These are phyloP conservation scores for Microcaecilia unicolor DNA, from an alignment of 2,797 vertebrate genomes.

Conservation along the genomic window DNA sequence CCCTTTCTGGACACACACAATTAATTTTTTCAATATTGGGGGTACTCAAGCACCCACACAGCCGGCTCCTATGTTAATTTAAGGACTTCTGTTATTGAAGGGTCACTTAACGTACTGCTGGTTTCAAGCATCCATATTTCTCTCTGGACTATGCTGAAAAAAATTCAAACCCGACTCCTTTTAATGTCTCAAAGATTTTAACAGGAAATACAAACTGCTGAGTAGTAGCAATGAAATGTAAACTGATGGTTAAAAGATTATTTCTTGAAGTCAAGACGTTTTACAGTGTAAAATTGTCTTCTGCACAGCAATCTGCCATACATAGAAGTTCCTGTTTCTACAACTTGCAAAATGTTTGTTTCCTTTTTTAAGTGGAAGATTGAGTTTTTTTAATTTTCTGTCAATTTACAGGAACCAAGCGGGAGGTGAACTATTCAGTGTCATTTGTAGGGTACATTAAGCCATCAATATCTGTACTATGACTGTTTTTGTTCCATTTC, in stretches of 20 bases:
- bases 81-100: too few species aligned
- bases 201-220: slow-evolving; percentile 1
- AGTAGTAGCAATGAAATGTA: slow-evolving; percentile 2
- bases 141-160: too few species aligned
- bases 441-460: too few species aligned
- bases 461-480: too few species aligned
- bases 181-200: not conserved
- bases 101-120: too few species aligned
- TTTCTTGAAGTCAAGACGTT: slow-evolving; percentile 8
- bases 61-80: too few species aligned
- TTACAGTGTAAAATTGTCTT: not conserved
- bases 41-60: too few species aligned
- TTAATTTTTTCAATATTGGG: too few species aligned
- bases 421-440: slow-evolving; percentile 1
- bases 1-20: too few species aligned
- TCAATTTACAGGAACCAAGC: slow-evolving; percentile 1
- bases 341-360: slow-evolving; percentile 13
- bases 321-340: not conserved
- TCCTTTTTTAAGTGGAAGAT: not conserved
- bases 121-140: too few species aligned
- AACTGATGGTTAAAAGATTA: slow-evolving; percentile 5
- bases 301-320: not conserved
- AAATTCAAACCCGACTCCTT: too few species aligned
- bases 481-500: too few species aligned
- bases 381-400: not conserved